Conservation (phyloP, 2,797 vertebrate genomes). For the Chaenodraco wilsoni region DNA sequence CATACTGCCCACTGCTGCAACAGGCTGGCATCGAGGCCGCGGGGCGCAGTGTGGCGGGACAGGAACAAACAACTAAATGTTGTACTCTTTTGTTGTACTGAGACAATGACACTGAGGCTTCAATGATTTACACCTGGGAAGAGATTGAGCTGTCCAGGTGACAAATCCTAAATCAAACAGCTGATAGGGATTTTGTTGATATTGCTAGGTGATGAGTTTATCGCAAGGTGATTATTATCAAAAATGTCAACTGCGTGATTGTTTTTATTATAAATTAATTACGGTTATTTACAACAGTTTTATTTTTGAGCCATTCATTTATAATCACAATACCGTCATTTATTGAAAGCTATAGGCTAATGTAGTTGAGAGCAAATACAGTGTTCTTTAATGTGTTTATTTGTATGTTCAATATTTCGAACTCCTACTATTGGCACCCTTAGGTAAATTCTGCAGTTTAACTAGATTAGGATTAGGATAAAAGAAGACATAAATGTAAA, state of each 20-base stretch:
- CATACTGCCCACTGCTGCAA: slow-evolving; percentile 73
- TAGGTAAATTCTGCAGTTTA: too few relatives aligned
- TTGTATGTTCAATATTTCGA: not conserved
- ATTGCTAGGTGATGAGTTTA: not conserved
- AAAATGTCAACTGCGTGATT: not conserved
- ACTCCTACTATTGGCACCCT: too few relatives aligned
- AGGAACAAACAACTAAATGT: slow-evolving; percentile 27
- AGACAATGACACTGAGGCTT: slow-evolving; percentile 22
- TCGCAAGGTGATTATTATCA: not conserved
- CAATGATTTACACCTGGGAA: not conserved
- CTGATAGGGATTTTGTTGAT: slow-evolving; percentile 14
- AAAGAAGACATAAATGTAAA: not conserved
- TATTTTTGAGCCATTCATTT: not conserved
- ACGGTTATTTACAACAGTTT: not conserved
- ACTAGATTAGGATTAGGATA: not conserved
- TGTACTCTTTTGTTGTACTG: slow-evolving; percentile 11
- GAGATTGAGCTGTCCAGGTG: slow-evolving; percentile 10
- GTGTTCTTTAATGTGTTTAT: not conserved
- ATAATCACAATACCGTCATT: not conserved
- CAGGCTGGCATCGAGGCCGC: slow-evolving; percentile 51
- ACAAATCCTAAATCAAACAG: slow-evolving; percentile 32
- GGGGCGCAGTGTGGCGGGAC: slow-evolving; percentile 20
- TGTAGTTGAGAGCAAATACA: not conserved
- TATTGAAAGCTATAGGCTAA: not conserved
- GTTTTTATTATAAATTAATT: not conserved